Evolutionary conservation across 2,888 invertebrate species (phyloP), one percentile per base, ranked within the genome.

Genomic region (Drosophila suboccidentalis): DNA sequence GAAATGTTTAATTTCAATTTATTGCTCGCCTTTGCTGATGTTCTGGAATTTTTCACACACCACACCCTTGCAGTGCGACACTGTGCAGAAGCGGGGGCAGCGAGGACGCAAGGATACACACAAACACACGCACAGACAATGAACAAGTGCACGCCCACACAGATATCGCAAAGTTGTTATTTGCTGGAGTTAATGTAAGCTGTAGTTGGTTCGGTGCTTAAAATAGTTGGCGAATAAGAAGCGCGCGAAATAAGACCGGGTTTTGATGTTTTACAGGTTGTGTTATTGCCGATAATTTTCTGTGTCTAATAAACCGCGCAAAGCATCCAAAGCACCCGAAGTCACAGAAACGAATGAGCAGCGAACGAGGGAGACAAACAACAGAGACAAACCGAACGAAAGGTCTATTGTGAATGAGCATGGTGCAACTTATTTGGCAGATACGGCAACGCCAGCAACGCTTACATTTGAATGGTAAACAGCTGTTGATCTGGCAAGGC

Each of bases 81-180:
- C 47, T 39, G 64, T 59, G 17, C 47, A 74, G 34, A 46, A 55
- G 39, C 39, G 72, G 70, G 60, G 41, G 41, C 57, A 64, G 63
- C 51, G 77, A 75, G 68, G 81, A 74, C 70, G 59, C 66, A 75
- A 81, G 82, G 82, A 82, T 82, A 87, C 79, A 87, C 80, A 82
- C 22, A 22, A 53, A 71, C 66, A 69, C 68, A 55, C 59, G 72
- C 54, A 55, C 36, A n/a, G 26, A 36, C 39, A 36, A 4, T 34
- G 32, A 22, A 64, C 75, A 67, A 65, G 67, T 59, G 67, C 57
- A 71, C 58, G 53, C 58, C 57, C 34, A 67, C 60, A 59, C 73
- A 68, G n/a, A 47, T 11, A 34, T 6, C 32, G 36, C 36, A 26
- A 29, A 43, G 38, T 26, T 58, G 17, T 41, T 22, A 22, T 57